phyloP scores from a whole-genome alignment of 2,113 vertebrate genomes.

The Phylloscopus trochilus region DNA sequence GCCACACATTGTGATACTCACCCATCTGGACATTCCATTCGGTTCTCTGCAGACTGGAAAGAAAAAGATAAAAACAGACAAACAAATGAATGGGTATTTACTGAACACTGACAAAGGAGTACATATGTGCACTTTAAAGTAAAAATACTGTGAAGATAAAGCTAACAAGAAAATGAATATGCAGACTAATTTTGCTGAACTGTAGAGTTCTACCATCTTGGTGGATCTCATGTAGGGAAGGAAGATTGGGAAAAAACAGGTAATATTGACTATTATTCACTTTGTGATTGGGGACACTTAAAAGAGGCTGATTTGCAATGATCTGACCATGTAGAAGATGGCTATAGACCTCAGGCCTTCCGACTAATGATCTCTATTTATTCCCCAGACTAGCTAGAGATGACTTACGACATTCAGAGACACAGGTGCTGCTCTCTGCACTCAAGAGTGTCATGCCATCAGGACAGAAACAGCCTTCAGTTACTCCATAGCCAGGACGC shows the following conservation, averaged over 20 bases:
- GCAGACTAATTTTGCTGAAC: neutral
- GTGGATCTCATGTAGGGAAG: neutral
- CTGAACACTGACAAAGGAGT: neutral
- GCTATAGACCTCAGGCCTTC: neutral
- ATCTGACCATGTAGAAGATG: neutral
- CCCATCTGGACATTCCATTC: constrained; percentile 47
- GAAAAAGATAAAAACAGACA: neutral
- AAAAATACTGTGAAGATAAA: neutral
- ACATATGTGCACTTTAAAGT: neutral
- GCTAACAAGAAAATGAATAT: neutral
- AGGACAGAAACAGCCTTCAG: constrained; percentile 89
- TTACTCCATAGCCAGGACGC: neutral
- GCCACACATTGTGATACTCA: constrained; percentile 14
- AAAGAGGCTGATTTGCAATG: neutral
- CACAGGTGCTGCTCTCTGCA: constrained; percentile 59
- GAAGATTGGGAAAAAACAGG: neutral
- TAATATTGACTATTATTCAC: neutral
- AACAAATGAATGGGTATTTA: neutral
- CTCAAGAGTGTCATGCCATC: constrained; percentile 58
- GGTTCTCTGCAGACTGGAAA: constrained; percentile 59
- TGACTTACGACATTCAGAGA: constrained; percentile 75
- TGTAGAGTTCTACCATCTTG: neutral
- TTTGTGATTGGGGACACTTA: neutral
- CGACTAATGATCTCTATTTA: neutral
- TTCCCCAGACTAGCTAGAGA: neutral